phyloP scores from a whole-genome alignment of 2,888 invertebrate genomes.

The Xanthorhoe spadicearia region DNA sequence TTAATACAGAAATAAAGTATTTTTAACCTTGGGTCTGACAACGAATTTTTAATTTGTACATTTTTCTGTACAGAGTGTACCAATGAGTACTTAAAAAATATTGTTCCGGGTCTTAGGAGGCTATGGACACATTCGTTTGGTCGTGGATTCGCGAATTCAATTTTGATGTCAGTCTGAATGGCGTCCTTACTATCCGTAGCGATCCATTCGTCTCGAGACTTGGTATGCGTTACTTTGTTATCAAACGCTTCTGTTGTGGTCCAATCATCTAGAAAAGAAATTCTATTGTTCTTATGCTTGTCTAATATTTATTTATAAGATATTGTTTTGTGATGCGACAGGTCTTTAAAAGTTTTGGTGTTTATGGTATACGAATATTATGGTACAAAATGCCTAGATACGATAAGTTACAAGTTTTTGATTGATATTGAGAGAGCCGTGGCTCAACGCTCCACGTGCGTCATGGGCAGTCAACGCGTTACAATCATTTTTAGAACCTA shows the following conservation, averaged over 20 bases:
- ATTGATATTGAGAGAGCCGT: too few relatives aligned
- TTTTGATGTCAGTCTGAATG: background rate
- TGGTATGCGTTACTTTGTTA: background rate
- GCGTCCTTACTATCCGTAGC: conserved; percentile 10
- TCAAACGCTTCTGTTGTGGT: conserved; percentile 15
- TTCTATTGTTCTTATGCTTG: conserved; percentile 20
- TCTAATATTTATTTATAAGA: background rate
- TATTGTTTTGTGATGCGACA: too few relatives aligned
- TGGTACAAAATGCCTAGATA: background rate
- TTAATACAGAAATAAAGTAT: too few relatives aligned
- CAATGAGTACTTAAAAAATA: too few relatives aligned
- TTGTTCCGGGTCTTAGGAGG: too few relatives aligned
- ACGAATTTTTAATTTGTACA: too few relatives aligned
- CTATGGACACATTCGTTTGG: conserved; percentile 8
- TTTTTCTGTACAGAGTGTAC: too few relatives aligned
- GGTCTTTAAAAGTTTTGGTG: background rate
- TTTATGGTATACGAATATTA: background rate
- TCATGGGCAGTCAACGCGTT: too few relatives aligned
- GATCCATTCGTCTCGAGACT: conserved; percentile 11
- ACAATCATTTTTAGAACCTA: too few relatives aligned
- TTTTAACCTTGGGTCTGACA: too few relatives aligned
- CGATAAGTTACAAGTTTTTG: too few relatives aligned
- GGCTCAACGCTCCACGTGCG: too few relatives aligned
- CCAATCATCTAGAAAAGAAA: conserved; percentile 35
- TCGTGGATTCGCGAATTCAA: background rate